These are phyloP conservation scores for Acronicta leporina DNA, from an alignment of 2,888 invertebrate genomes.

Conservation along the genomic window DNA sequence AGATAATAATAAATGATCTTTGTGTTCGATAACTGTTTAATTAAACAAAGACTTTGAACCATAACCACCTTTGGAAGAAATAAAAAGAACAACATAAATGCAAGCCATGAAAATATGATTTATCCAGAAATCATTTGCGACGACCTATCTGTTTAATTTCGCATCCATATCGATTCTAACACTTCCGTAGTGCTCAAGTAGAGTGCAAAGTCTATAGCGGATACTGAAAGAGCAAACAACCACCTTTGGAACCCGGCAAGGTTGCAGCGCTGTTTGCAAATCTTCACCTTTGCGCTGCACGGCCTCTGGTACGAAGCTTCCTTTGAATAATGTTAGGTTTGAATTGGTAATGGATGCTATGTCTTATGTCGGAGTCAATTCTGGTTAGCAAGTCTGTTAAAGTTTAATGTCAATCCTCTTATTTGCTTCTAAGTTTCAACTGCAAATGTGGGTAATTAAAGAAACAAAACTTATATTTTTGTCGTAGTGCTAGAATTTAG, in stretches of 20 bases:
- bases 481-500: no score
- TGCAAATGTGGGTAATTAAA: no score
- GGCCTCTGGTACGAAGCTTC: constrained; percentile 15
- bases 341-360: constrained; percentile 23
- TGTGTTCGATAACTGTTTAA: no score
- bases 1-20: no score
- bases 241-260: constrained; percentile 43
- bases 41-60: background rate
- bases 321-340: constrained; percentile 23
- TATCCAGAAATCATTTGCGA: background rate
- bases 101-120: no score
- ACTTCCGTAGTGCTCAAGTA: constrained; percentile 42
- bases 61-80: no score
- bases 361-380: background rate
- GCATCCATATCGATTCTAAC: constrained; percentile 35
- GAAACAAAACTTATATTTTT: no score
- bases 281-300: constrained; percentile 27
- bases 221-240: constrained; percentile 42
- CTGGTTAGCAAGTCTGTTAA: background rate
- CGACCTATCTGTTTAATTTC: constrained; percentile 9
- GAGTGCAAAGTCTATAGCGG: constrained; percentile 50
- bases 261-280: constrained; percentile 40
- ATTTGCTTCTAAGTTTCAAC: no score
- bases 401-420: no score
- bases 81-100: no score